Evolutionary conservation across 1,140 invertebrate genomes (phyloP).

Genomic region (Drosophila ohnishii): DNA sequence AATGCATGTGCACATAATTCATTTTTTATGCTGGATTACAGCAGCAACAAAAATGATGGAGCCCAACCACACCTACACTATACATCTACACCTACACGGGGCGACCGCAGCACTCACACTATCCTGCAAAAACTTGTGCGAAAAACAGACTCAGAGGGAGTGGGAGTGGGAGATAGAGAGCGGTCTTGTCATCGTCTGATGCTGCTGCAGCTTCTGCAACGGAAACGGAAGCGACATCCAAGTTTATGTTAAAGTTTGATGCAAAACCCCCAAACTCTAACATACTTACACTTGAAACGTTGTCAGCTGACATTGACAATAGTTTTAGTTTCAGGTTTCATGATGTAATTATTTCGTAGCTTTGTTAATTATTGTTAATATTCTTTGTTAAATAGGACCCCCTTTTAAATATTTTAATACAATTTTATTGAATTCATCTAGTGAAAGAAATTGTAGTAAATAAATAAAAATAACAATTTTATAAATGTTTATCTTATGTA

Average conservation of each 20-base stretch:
- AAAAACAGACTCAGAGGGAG: constrained; percentile 24
- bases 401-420: background rate
- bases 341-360: background rate
- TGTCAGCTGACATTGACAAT: background rate
- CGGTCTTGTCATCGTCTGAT: constrained; percentile 34
- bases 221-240: constrained; percentile 77
- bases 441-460: no score
- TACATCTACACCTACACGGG: background rate
- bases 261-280: constrained; percentile 53
- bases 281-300: constrained; percentile 19
- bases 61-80: constrained; percentile 9
- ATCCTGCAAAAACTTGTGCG: constrained; percentile 27
- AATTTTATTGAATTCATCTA: no score
- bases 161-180: background rate
- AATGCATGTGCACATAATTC: constrained; percentile 80
- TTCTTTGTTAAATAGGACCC: background rate
- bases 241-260: constrained; percentile 81
- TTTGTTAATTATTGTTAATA: background rate
- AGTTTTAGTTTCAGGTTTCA: background rate
- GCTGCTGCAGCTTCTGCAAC: constrained; percentile 37
- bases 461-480: no score
- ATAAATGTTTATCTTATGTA: no score
- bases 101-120: constrained; percentile 16
- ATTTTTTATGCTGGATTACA: constrained; percentile 79
- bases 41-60: constrained; percentile 51